phyloP scores from a whole-genome alignment of 37 sponge, comb jelly and placozoan species.

The Cladorhizidae sp. region DNA sequence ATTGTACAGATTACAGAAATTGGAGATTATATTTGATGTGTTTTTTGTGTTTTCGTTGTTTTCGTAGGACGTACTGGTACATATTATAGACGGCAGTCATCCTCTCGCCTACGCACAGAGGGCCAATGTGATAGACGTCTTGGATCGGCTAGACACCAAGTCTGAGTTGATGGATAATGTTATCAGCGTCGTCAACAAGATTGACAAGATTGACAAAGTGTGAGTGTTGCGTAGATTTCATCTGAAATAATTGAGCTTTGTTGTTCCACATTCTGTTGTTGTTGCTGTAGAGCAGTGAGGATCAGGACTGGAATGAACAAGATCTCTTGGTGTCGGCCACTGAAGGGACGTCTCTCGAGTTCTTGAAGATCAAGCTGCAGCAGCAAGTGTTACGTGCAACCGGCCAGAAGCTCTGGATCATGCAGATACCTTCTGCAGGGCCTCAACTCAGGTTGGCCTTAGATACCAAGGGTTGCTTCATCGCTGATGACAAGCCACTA shows the following conservation, averaged over 20 bases:
- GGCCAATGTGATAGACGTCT: conserved; percentile 47
- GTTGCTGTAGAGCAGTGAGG: not conserved
- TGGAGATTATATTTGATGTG: too few species aligned
- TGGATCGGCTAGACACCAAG: conserved; percentile 26
- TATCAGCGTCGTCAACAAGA: conserved; percentile 63
- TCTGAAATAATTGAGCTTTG: not conserved
- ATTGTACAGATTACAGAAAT: too few species aligned
- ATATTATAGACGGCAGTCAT: conserved; percentile 61
- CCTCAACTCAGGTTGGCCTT: conserved; percentile 65
- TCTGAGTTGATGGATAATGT: conserved; percentile 35
- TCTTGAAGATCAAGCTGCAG: conserved; percentile 26
- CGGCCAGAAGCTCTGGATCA: conserved; percentile 19
- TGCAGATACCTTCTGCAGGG: conserved; percentile 42
- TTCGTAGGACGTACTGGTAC: conserved; percentile 58
- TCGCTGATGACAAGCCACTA: too few species aligned
- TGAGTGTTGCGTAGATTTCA: conserved; percentile 5
- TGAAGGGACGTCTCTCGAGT: conserved; percentile 9
- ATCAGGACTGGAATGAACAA: not conserved
- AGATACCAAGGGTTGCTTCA: too few species aligned
- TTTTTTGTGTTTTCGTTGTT: too few species aligned
- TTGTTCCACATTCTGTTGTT: not conserved
- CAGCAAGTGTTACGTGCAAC: conserved; percentile 37
- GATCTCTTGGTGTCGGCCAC: conserved; percentile 41
- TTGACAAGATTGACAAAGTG: conserved; percentile 60
- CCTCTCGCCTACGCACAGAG: conserved; percentile 59